Base-by-base conservation (phyloP, 2,888 invertebrate species). In the Eueremaeus valkanovi region DNA sequence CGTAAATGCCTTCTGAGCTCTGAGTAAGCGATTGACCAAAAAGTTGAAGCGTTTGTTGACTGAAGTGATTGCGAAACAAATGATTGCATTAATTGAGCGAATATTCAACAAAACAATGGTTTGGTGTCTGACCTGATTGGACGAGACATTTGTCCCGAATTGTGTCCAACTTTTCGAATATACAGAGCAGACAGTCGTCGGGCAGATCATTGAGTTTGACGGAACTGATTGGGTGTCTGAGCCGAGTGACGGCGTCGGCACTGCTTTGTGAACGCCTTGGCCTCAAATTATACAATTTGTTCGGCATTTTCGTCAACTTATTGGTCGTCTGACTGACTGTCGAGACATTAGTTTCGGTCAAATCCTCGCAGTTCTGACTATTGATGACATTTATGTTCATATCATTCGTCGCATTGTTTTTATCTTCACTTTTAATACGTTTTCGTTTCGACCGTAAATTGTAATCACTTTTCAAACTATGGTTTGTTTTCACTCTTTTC, bases 291-390 rank as follows among this genome's bases (percentile, higher is more conserved):
- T 68, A 68, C 24, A 21, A 68, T 36, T 40, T 36, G 40, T 68
- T 68, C 24, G 68, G 68, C 68, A 68, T 68, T 68, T 68, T 68
- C 3, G 68, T 68, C 36, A 68, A 24, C 42, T 68, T 68, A 24
- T 16, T 18, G 2, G 24, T 40, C 42, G 33, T 33, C 29, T 63
- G 63, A 11, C 2, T 42, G 3, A 68, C 33, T 11, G 9, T 36
- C 5, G 66, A 66, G 8, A 36, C 66, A 66, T 66, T 66, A 13
- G 36, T 36, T 16, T 5, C 24, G 1, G 66, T 36, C 36, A 66
- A n/a, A 21, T 66, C 3, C 18, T 36, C 68, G 16, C 68, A 68
- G 21, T 68, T 42, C 13, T 68, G 68, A 9, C 24, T 42, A 18
- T 68, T 45, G 16, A 45, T 45, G 11, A 45, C 33, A 40, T 9